phyloP scores from a whole-genome alignment of 2,888 invertebrate genomes.

The Arge pagana region DNA sequence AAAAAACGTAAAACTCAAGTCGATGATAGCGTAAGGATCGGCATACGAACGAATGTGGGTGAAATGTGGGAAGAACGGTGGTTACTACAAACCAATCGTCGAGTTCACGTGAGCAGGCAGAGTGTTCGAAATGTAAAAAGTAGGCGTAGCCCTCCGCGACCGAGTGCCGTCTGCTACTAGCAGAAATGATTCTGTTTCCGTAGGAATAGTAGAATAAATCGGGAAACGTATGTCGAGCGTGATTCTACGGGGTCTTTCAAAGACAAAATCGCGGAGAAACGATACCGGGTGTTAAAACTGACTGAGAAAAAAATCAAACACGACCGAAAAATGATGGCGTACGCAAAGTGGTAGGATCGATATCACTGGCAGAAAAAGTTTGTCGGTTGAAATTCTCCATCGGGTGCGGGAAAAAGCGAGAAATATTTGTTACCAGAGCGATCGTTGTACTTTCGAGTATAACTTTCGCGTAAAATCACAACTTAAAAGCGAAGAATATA shows the following conservation, averaged over 20 bases:
- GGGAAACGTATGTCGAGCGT: too few relatives aligned
- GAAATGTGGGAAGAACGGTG: slow-evolving; percentile 7
- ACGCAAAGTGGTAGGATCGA: slow-evolving; percentile 44
- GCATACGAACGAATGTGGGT: background rate
- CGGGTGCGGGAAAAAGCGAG: too few relatives aligned
- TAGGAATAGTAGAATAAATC: too few relatives aligned
- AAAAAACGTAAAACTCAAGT: background rate
- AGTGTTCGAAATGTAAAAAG: slow-evolving; percentile 43
- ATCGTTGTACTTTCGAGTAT: background rate
- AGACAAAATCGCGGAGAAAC: too few relatives aligned
- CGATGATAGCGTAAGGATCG: background rate
- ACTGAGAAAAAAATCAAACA: background rate
- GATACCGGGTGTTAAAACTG: too few relatives aligned
- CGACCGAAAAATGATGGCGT: slow-evolving; percentile 38
- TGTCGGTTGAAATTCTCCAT: too few relatives aligned
- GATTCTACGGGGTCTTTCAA: too few relatives aligned
- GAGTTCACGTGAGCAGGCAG: slow-evolving; percentile 50
- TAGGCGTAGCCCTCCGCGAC: slow-evolving; percentile 51
- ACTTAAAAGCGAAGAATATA: background rate
- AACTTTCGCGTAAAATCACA: slow-evolving; percentile 9
- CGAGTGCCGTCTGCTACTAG: slow-evolving; percentile 38
- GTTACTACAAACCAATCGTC: slow-evolving; percentile 13
- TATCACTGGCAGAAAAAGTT: slow-evolving; percentile 33
- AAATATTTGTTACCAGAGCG: too few relatives aligned
- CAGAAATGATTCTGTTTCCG: slow-evolving; percentile 15